These are phyloP conservation scores for Sminthurides aquaticus DNA, from an alignment of 2,888 invertebrate species.

Conservation along the genomic window DNA sequence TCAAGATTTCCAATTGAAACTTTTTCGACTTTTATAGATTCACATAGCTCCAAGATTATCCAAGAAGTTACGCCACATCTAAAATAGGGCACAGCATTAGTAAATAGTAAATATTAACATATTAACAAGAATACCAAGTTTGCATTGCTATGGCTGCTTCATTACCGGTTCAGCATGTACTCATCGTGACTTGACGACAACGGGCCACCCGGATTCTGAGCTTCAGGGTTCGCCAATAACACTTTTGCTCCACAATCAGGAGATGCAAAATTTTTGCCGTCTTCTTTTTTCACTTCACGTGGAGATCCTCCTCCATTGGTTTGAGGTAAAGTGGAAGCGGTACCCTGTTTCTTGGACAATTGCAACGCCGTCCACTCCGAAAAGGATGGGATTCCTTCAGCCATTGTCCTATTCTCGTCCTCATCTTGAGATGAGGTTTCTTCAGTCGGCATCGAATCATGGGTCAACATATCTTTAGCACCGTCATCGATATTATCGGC, in stretches of 20 bases:
- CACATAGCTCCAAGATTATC: slow-evolving; percentile 97
- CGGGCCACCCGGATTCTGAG: slow-evolving; percentile 76
- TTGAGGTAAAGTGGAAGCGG: slow-evolving; percentile 18
- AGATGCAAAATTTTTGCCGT: slow-evolving; percentile 83
- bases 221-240: slow-evolving; percentile 83
- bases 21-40: slow-evolving; percentile 89
- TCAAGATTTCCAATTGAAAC: slow-evolving; percentile 83
- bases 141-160: neutral
- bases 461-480: neutral
- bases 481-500: too few relatives aligned
- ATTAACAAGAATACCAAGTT: neutral
- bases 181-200: slow-evolving; percentile 87
- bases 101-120: neutral
- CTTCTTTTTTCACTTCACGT: slow-evolving; percentile 11
- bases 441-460: neutral
- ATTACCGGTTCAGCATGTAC: slow-evolving; percentile 83
- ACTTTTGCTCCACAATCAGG: slow-evolving; percentile 97
- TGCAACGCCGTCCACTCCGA: slow-evolving; percentile 41
- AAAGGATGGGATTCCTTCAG: slow-evolving; percentile 41
- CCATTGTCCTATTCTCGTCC: slow-evolving; percentile 4
- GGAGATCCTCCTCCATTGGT: slow-evolving; percentile 14
- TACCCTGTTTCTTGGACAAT: slow-evolving; percentile 35
- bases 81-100: slow-evolving; percentile 9
- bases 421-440: neutral
- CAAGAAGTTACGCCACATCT: slow-evolving; percentile 79